Base-by-base conservation (phyloP, 2,888 invertebrate species). In the Argynnis bischoffii region DNA sequence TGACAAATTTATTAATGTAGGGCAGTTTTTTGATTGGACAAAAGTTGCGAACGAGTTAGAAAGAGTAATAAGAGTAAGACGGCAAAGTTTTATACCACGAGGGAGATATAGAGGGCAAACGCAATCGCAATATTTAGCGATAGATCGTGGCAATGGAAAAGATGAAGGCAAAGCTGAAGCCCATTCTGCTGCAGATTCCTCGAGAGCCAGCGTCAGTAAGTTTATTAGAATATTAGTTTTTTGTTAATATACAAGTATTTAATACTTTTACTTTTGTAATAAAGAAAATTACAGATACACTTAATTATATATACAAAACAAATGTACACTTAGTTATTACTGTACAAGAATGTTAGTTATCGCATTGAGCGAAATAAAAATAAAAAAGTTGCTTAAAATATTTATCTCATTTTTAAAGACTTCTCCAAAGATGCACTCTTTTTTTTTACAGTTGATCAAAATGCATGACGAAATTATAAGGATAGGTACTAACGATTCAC, bases 91-190 rank as follows among this genome's bases (percentile, higher is more conserved):
- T 63, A 70, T 74, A 0, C 81, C 81, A 0, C 78, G 93, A 55
- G 94, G 94, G 26, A 88, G 94, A 26, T 94, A 93, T 76, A 89
- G 96, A 61, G 97, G 97, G 2, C 97, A 97, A 85, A 97, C 97
- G 0, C 97, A 97, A 82, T 96, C 97, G 3, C 97, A 97, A 82
- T 97, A 97, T 83, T 88, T 97, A 76, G 95, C 95, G 0, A 85
- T 92, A 72, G 88, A 91, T 61, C 81, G 77, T 1, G 90, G 86
- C 2, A 82, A 78, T 80, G 94, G 95, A 75, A 95, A 95, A 64
- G 93, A 94, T 69, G 94, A 94, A 51, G 97, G 97, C 18, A 96
- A 95, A 81, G 97, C 97, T 0, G 97, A 97, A 83, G 97, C 97
- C 0, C 96, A 96, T 83, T 96, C 97, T 4, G 95, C 94, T 26